Percentiles rank a stretch among this genome's conserved stretches.
Conservation (phyloP, 2,888 invertebrate genomes). For the Chloroclystis v-ata region DNA sequence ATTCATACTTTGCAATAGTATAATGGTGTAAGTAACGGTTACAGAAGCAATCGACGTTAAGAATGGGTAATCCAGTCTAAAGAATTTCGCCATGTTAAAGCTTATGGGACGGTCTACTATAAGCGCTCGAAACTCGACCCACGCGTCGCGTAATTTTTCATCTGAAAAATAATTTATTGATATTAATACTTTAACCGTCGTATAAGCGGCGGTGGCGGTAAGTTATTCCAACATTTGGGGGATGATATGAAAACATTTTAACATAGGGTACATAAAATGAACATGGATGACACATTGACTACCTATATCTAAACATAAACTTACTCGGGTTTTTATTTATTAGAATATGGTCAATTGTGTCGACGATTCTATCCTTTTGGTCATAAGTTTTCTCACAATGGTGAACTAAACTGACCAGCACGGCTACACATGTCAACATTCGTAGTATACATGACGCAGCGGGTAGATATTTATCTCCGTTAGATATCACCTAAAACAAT, state of each 20-base stretch:
- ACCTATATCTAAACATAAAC: slow-evolving; percentile 9
- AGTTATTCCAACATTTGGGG: no score
- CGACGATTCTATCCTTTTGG: slow-evolving; percentile 44
- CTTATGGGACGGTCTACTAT: slow-evolving; percentile 44
- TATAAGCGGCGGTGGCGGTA: no score
- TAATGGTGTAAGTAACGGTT: slow-evolving; percentile 61
- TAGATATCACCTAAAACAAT: neutral
- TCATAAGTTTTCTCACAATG: slow-evolving; percentile 52
- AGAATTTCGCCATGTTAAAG: slow-evolving; percentile 55
- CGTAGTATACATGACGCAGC: slow-evolving; percentile 44
- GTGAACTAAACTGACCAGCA: slow-evolving; percentile 45
- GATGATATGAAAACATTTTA: no score
- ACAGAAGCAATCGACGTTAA: slow-evolving; percentile 56
- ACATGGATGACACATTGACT: neutral
- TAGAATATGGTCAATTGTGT: slow-evolving; percentile 50
- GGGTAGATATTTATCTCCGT: slow-evolving; percentile 39
- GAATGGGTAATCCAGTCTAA: slow-evolving; percentile 48
- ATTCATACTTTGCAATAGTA: slow-evolving; percentile 51
- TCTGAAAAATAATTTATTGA: slow-evolving; percentile 33
- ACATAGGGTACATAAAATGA: no score
- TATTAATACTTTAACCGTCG: no score
- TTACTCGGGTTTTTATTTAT: slow-evolving; percentile 52
- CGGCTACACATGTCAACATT: slow-evolving; percentile 40
- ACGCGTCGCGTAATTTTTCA: slow-evolving; percentile 34
- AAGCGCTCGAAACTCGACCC: slow-evolving; percentile 42